These are phyloP conservation scores for Ammodramus savannarum DNA, from an alignment of 2,113 vertebrate species.

Conservation along the genomic window DNA sequence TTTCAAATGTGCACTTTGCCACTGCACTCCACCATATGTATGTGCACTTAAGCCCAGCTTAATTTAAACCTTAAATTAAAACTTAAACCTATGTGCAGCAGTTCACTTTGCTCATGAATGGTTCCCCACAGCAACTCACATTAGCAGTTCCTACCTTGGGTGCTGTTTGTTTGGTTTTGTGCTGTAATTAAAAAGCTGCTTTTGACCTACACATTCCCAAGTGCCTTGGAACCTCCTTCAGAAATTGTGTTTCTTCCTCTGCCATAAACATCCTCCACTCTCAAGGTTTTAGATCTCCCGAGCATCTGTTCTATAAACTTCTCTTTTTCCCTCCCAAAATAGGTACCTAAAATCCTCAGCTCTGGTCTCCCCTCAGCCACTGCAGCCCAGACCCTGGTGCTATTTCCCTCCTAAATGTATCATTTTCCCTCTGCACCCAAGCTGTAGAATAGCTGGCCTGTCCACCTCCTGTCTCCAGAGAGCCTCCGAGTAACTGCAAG, in stretches of 20 bases:
- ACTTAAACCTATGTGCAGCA: neutral
- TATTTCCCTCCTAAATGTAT: neutral
- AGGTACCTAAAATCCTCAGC: neutral
- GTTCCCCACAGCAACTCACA: neutral
- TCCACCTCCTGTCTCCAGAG: neutral
- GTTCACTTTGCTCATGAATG: neutral
- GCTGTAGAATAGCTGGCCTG: neutral
- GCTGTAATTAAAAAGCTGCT: neutral
- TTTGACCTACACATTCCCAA: neutral
- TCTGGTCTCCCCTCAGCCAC: neutral
- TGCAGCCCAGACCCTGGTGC: neutral
- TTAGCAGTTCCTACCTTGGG: neutral
- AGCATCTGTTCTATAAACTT: neutral
- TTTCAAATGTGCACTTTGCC: neutral
- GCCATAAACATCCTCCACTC: neutral
- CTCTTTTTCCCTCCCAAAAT: neutral
- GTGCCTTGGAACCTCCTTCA: neutral
- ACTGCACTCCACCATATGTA: neutral
- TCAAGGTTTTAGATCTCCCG: neutral
- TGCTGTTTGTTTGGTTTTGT: neutral
- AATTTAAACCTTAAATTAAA: neutral
- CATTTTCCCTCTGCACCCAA: neutral
- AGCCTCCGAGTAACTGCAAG: neutral
- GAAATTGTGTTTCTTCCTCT: neutral
- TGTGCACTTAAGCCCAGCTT: neutral